Percentiles rank a stretch among this genome's conserved stretches.
Evolutionary conservation across 2,113 vertebrate genomes (phyloP).

Genomic region (Chiloscyllium plagiosum): DNA sequence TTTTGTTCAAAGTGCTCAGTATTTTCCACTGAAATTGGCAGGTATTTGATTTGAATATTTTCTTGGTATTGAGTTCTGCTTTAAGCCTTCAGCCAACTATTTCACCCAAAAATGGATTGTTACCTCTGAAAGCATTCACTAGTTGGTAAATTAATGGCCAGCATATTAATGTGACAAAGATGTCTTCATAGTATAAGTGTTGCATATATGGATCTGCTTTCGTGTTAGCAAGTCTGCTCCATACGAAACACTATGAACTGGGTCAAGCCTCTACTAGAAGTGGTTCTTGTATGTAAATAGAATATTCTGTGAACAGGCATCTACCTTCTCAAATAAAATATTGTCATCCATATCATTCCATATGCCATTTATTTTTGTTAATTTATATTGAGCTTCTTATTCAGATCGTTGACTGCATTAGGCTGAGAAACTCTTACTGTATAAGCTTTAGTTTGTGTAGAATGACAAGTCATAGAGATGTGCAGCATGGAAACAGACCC

Average conservation of each 20-base stretch:
- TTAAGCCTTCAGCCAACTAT: not conserved
- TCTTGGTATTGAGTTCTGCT: not conserved
- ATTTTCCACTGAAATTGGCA: not conserved
- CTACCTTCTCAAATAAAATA: not conserved
- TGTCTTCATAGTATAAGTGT: not conserved
- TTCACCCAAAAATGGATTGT: not conserved
- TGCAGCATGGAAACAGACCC: no score
- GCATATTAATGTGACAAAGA: not conserved
- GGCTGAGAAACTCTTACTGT: not conserved
- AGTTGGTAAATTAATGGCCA: not conserved
- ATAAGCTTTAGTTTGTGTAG: not conserved
- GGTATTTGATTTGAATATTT: not conserved
- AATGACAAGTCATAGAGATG: not conserved
- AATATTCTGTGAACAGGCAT: not conserved
- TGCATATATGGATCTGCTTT: not conserved
- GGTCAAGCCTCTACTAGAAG: not conserved
- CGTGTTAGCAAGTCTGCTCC: not conserved
- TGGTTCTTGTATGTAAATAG: not conserved
- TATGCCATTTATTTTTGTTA: not conserved
- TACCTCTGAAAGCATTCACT: not conserved
- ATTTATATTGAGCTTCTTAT: not conserved
- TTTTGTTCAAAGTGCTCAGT: not conserved
- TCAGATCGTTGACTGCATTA: not conserved
- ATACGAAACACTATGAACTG: not conserved
- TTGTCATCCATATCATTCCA: not conserved